Evolutionary conservation across 2,888 invertebrate genomes (phyloP).

Genomic region (Sesamia inferens): DNA sequence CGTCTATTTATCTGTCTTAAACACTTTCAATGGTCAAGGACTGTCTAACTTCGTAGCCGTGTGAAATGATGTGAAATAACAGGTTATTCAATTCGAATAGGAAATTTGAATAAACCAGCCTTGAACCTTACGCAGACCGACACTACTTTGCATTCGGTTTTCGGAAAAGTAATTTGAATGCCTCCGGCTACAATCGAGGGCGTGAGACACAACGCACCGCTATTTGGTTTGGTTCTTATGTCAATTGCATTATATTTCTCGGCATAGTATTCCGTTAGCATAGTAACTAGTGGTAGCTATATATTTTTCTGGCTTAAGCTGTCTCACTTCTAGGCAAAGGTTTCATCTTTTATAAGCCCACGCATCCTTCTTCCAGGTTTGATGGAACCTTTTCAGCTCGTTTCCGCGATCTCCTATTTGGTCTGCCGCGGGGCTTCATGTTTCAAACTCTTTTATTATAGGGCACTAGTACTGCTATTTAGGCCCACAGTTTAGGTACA

Average conservation of each 20-base stretch:
- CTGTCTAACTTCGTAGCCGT: constrained; percentile 57
- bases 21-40: constrained; percentile 62
- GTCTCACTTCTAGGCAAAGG: too few species aligned
- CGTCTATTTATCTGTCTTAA: constrained; percentile 42
- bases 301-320: too few species aligned
- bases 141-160: constrained; percentile 63
- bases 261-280: background rate
- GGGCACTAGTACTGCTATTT: too few species aligned
- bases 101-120: constrained; percentile 65
- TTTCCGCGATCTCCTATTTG: too few species aligned
- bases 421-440: too few species aligned
- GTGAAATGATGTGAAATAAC: constrained; percentile 69
- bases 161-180: constrained; percentile 72
- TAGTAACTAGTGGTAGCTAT: background rate
- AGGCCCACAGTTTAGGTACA: background rate
- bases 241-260: constrained; percentile 56
- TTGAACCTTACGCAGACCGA: constrained; percentile 64
- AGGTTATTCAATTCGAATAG: constrained; percentile 68
- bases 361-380: too few species aligned
- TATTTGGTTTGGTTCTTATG: constrained; percentile 56
- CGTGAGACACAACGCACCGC: constrained; percentile 58
- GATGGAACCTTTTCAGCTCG: too few species aligned
- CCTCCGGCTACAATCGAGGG: constrained; percentile 55
- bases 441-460: too few species aligned
- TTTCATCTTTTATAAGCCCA: too few species aligned